phyloP scores from a whole-genome alignment of 2,113 vertebrate species.

The Addax nasomaculatus region DNA sequence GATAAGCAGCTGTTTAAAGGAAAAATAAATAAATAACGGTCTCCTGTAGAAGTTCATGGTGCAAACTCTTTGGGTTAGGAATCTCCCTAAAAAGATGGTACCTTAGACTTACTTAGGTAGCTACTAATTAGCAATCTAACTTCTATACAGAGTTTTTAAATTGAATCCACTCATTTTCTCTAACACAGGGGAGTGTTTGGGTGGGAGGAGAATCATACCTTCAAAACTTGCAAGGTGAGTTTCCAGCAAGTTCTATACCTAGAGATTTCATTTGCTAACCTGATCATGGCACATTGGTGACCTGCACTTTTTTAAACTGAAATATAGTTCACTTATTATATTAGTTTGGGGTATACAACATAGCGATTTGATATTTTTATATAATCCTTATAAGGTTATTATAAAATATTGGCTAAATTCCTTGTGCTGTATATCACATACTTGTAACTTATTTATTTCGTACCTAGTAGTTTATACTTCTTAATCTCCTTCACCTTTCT shows the following conservation, averaged over 20 bases:
- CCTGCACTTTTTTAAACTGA: neutral
- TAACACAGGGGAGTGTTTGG: neutral
- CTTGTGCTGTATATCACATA: neutral
- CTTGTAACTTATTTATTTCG: neutral
- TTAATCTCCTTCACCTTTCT: neutral
- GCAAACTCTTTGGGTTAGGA: neutral
- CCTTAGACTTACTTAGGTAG: neutral
- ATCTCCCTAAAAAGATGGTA: neutral
- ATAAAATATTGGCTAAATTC: neutral
- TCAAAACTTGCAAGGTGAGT: neutral
- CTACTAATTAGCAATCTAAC: neutral
- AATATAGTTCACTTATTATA: neutral
- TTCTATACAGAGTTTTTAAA: neutral
- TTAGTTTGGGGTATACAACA: neutral
- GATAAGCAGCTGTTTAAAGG: neutral
- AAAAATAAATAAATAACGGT: neutral
- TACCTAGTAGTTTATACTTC: neutral
- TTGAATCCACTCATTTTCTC: neutral
- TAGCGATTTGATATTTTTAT: neutral
- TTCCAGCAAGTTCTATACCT: neutral
- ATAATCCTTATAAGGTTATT: neutral
- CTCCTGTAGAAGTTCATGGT: neutral
- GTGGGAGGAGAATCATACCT: rapidly evolving
- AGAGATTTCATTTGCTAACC: neutral
- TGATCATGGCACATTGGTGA: neutral